Evolutionary conservation across 2,113 vertebrate genomes (phyloP).

Genomic region (Oophaga pumilio): DNA sequence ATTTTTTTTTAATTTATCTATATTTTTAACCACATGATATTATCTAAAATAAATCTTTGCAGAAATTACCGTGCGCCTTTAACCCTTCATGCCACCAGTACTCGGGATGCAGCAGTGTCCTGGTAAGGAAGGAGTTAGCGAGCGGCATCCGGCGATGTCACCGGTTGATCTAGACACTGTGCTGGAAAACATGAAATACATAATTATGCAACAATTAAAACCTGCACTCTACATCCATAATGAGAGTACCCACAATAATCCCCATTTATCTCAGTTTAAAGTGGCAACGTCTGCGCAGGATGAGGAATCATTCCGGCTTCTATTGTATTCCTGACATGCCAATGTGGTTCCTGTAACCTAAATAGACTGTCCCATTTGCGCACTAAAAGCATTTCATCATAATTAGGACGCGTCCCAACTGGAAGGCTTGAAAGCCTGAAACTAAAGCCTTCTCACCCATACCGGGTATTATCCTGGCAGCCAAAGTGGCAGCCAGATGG

Average conservation of each 20-base stretch:
- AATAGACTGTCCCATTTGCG: slow-evolving; percentile 44
- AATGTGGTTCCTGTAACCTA: slow-evolving; percentile 48
- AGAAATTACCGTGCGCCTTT: not conserved
- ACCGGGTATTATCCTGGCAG: slow-evolving; percentile 51
- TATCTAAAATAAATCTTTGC: not conserved
- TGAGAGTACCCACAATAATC: slow-evolving; percentile 29
- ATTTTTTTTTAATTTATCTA: not conserved
- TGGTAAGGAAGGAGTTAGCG: not conserved
- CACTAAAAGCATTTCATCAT: slow-evolving; percentile 55
- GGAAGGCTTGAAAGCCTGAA: slow-evolving; percentile 54
- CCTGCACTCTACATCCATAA: slow-evolving; percentile 5
- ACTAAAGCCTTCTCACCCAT: slow-evolving; percentile 46
- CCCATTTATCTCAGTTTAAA: slow-evolving; percentile 48
- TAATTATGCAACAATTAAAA: slow-evolving; percentile 48
- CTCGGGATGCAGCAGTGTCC: not conserved
- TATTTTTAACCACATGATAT: not conserved
- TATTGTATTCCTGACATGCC: slow-evolving; percentile 44
- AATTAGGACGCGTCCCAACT: slow-evolving; percentile 56
- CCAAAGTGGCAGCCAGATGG: slow-evolving; percentile 40
- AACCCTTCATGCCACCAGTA: not conserved
- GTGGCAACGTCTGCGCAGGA: slow-evolving; percentile 16
- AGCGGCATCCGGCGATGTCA: not conserved
- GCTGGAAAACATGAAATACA: slow-evolving; percentile 45
- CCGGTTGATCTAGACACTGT: not conserved
- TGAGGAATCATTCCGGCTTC: slow-evolving; percentile 27